These are phyloP conservation scores for Phodopus roborovskii DNA, from an alignment of 2,113 vertebrate genomes.

Conservation along the genomic window DNA sequence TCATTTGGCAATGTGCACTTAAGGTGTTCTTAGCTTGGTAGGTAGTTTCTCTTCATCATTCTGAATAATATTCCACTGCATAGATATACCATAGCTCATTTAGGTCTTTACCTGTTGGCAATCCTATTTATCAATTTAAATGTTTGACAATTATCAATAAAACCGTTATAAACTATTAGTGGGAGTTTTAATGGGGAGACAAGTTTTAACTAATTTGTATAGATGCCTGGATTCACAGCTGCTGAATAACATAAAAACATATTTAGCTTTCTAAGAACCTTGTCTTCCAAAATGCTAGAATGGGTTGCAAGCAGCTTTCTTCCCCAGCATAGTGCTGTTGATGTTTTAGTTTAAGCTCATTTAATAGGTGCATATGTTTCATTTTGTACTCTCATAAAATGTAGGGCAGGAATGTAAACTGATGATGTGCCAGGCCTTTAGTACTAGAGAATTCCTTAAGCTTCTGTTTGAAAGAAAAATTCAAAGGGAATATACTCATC, in stretches of 20 bases:
- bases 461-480: background rate
- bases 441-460: background rate
- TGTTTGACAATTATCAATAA: background rate
- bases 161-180: background rate
- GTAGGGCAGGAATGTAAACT: background rate
- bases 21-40: too few species aligned
- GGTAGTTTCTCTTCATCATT: background rate
- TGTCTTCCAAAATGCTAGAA: background rate
- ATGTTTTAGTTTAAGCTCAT: background rate
- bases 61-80: background rate
- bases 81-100: background rate
- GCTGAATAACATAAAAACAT: background rate
- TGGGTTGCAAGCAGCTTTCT: too few species aligned
- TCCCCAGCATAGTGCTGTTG: background rate
- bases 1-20: background rate
- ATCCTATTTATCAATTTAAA: background rate
- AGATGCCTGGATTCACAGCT: background rate
- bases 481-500: background rate
- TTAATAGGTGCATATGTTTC: too few species aligned
- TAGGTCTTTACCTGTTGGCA: background rate
- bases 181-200: background rate
- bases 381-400: background rate
- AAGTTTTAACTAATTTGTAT: background rate
- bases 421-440: rapidly evolving
- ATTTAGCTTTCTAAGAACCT: background rate